Conservation (phyloP, 1,140 invertebrate species). For the Aricia agestis region DNA sequence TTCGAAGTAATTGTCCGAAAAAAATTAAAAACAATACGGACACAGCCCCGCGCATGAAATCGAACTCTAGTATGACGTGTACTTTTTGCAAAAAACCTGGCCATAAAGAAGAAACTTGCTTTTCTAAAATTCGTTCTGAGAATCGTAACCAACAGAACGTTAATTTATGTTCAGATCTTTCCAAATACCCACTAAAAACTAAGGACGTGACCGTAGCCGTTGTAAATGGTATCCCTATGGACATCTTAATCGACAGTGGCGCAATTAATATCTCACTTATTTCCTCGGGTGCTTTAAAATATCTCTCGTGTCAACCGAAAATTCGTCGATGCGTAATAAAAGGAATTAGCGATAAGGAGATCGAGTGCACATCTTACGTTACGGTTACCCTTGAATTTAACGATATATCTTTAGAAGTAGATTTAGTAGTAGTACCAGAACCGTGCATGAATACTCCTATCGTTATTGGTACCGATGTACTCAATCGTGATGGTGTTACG, state of each 20-base stretch:
- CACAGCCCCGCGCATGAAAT: not conserved
- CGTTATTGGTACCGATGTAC: slow-evolving; percentile 18
- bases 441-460: slow-evolving; percentile 17
- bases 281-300: slow-evolving; percentile 28
- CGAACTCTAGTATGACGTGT: slow-evolving; percentile 7
- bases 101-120: slow-evolving; percentile 28
- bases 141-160: slow-evolving; percentile 17
- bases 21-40: not conserved
- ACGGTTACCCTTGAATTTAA: slow-evolving; percentile 33
- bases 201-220: slow-evolving; percentile 32
- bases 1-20: slow-evolving; percentile 7
- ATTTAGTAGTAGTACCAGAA: slow-evolving; percentile 15
- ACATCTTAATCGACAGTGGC: slow-evolving; percentile 38
- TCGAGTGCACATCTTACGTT: slow-evolving; percentile 21
- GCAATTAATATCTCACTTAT: slow-evolving; percentile 34
- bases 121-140: slow-evolving; percentile 22
- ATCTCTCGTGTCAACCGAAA: slow-evolving; percentile 27
- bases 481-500: slow-evolving; percentile 16
- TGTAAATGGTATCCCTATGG: slow-evolving; percentile 33
- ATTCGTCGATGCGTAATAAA: slow-evolving; percentile 28
- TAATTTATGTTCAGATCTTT: slow-evolving; percentile 19
- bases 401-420: slow-evolving; percentile 5
- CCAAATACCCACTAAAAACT: not conserved
- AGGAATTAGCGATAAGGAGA: slow-evolving; percentile 27
- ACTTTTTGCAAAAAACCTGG: slow-evolving; percentile 31